A percentile compares a stretch with the other conserved stretches of the same genome.
Evolutionary conservation across 2,113 vertebrate species (phyloP).

Genomic region (Mesembrinibis cayennensis): DNA sequence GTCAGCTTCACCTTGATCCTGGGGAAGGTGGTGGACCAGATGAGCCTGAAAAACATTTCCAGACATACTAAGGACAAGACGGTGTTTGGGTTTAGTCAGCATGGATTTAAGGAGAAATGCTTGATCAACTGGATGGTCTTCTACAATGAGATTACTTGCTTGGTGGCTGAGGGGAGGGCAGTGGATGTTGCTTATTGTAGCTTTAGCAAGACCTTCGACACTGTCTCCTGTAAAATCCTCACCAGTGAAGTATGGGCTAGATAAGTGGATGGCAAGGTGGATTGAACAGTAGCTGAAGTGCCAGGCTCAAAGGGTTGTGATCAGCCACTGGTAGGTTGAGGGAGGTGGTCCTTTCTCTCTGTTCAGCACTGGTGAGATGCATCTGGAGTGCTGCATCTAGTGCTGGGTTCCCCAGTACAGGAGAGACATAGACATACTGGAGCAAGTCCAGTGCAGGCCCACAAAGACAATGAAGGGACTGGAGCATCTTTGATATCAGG

Average conservation of each 20-base stretch:
- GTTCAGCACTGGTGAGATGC: not conserved
- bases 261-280: not conserved
- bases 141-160: not conserved
- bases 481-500: not conserved
- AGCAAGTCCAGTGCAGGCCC: not conserved
- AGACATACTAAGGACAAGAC: not conserved
- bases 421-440: not conserved
- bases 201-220: not conserved
- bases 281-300: not conserved
- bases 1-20: not conserved
- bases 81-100: not conserved
- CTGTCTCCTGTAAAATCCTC: not conserved
- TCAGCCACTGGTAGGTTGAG: not conserved
- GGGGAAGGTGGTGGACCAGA: not conserved
- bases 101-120: not conserved
- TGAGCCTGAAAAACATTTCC: not conserved
- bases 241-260: not conserved
- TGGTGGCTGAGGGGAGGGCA: not conserved
- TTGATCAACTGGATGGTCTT: not conserved
- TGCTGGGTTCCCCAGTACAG: not conserved
- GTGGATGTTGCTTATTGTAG: not conserved
- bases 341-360: not conserved
- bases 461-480: not conserved
- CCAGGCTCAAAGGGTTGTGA: not conserved
- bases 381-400: not conserved